These are phyloP conservation scores for Diarsia brunnea DNA, from an alignment of 2,888 invertebrate genomes.

Conservation along the genomic window DNA sequence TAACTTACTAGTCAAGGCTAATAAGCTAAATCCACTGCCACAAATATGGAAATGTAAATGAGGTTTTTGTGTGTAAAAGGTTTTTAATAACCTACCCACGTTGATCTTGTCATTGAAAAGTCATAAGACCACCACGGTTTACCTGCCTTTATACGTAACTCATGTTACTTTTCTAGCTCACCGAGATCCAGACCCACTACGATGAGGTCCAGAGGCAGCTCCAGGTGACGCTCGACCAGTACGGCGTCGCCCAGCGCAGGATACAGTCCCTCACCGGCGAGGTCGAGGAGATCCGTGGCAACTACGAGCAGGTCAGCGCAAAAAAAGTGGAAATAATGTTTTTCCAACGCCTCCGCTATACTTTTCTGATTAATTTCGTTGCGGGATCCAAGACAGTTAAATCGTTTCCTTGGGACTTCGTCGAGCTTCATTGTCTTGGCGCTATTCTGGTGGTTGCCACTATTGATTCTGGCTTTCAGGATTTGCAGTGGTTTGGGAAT, in stretches of 20 bases:
- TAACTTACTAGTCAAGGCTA: neutral
- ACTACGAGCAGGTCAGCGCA: slow-evolving; percentile 93
- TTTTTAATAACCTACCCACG: neutral
- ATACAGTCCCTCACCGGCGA: slow-evolving; percentile 97
- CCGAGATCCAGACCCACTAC: slow-evolving; percentile 98
- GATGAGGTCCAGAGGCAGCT: slow-evolving; percentile 99
- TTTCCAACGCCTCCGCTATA: too few relatives aligned
- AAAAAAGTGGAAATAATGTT: too few relatives aligned
- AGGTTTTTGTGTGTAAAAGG: neutral
- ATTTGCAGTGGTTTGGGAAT: too few relatives aligned
- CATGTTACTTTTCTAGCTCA: slow-evolving; percentile 87
- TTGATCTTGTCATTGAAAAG: neutral
- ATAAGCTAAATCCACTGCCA: neutral
- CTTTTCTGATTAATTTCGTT: too few relatives aligned
- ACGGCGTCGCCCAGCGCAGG: slow-evolving; percentile 97
- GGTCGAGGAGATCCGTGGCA: slow-evolving; percentile 98
- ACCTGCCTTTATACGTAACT: neutral
- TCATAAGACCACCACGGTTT: neutral
- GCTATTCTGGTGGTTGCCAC: too few relatives aligned
- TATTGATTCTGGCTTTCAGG: too few relatives aligned
- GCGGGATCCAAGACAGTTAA: too few relatives aligned
- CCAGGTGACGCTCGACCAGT: slow-evolving; percentile 98
- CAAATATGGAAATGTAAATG: neutral
- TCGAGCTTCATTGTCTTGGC: too few relatives aligned
- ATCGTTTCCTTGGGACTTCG: too few relatives aligned